A percentile compares a stretch with the other conserved stretches of the same genome.
Conservation (phyloP, 2,113 vertebrate genomes). For the Neodontobutis hainanensis region DNA sequence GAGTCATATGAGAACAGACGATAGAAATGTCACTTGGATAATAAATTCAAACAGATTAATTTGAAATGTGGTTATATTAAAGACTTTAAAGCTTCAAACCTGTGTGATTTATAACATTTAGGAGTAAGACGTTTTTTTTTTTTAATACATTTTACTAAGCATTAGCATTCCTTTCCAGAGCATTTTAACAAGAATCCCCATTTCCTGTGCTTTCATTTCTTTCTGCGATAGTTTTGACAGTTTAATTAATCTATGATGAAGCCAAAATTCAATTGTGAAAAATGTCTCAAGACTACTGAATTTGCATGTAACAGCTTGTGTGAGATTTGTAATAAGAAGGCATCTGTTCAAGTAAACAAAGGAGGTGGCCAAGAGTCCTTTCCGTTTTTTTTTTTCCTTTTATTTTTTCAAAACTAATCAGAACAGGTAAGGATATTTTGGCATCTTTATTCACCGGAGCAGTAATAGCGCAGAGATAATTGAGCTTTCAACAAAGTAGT, state of each 20-base stretch:
- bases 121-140: neutral
- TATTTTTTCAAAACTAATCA: neutral
- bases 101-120: too few species aligned
- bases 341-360: slow-evolving; percentile 2
- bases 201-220: neutral
- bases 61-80: too few species aligned
- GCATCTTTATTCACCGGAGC: too few species aligned
- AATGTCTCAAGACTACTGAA: neutral
- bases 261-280: neutral
- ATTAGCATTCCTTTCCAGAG: too few species aligned
- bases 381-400: too few species aligned
- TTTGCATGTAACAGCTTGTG: neutral
- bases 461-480: too few species aligned
- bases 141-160: too few species aligned
- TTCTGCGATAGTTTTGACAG: neutral
- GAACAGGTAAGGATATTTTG: neutral
- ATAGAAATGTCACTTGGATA: neutral
- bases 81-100: too few species aligned
- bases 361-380: neutral
- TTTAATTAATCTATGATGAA: neutral
- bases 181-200: too few species aligned
- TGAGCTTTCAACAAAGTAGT: too few species aligned
- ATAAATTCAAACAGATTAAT: neutral
- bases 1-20: neutral
- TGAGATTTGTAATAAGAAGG: slow-evolving; percentile 4